Percentiles rank a stretch among this genome's conserved stretches.
phyloP scores from a whole-genome alignment of 2,888 invertebrate genomes.

The Melipona beecheii region DNA sequence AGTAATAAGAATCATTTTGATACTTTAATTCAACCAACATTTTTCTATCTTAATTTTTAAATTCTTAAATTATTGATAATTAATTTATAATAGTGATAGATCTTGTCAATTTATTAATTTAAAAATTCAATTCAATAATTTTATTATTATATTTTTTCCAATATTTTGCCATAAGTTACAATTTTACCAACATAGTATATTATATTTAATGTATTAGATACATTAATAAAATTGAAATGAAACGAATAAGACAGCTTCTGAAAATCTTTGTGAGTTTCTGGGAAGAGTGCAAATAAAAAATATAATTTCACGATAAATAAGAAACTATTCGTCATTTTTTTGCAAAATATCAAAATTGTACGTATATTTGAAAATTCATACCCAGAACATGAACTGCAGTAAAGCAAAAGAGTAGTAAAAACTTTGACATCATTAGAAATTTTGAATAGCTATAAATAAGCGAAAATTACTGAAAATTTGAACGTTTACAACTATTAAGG shows the following conservation, averaged over 20 bases:
- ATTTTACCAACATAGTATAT: neutral
- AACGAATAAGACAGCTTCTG: neutral
- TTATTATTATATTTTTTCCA: neutral
- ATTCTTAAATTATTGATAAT: neutral
- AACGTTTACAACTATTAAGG: slow-evolving; percentile 3
- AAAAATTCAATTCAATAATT: neutral
- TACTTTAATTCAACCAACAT: neutral
- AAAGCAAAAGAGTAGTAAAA: slow-evolving; percentile 62
- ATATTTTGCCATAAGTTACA: neutral
- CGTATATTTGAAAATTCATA: slow-evolving; percentile 46
- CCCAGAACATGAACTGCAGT: slow-evolving; percentile 67
- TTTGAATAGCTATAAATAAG: slow-evolving; percentile 30
- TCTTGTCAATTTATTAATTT: neutral
- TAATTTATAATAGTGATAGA: neutral
- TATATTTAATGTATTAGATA: neutral
- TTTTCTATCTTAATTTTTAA: neutral
- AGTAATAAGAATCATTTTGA: neutral
- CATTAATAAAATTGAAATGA: slow-evolving; percentile 8
- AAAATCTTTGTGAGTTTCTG: neutral
- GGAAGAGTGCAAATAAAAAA: neutral
- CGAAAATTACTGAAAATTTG: slow-evolving; percentile 12
- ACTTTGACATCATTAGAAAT: slow-evolving; percentile 65
- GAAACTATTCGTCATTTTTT: slow-evolving; percentile 5
- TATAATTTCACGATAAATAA: neutral
- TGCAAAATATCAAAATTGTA: neutral